Evolutionary conservation across 2,797 vertebrate genomes (phyloP), one percentile per base, ranked within the genome.

Genomic region (Phoxinus dragarum): DNA sequence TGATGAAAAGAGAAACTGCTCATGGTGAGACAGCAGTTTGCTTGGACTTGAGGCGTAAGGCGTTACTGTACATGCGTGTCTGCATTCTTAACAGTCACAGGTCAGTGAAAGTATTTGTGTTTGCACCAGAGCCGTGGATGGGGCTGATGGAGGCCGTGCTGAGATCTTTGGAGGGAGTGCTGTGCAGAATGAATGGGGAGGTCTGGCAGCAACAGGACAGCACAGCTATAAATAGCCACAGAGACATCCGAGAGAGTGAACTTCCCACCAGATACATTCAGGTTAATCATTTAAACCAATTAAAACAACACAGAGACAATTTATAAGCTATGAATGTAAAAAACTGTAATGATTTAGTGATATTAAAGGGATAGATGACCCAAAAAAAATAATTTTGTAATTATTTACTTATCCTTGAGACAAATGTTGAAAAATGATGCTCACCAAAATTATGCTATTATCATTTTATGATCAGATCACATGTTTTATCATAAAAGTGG

Each of bases 111-210:
- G 49, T 42, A 7, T 80, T 17, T 87, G 59, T 82, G 14, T 73
- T 21, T 38, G 34, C 85, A 94, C 92, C 86, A 77, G 93, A 93
- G 52, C 90, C 90, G 17, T 92, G 88, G 23, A 11, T 88, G 67
- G 88, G 87, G 0, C 78, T 95, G 89, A 90, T 96, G 84, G 94
- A 91, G 89, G 86, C 91, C 77, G 88, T 96, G 74, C 89, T 95
- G 75, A 89, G 89, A 82, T 94, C 94, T 80, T 91, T 93, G 79
- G 96, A 96, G 85, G 88, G 88, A 21, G 90, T 95, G 2, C 10
- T 95, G 14, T 91, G 86, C 78, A 91, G 91, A 73, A 84, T 94
- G 78, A 91, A 89, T 10, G 91, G 90, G 86, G 93, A 94, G 19
- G 11, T 80, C 21, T 94, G 93, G 93, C 91, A 93, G 73, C 91